Evolutionary conservation across 64 coral and sea anemone species (phyloP).

Genomic region (Orbicella faveolata): DNA sequence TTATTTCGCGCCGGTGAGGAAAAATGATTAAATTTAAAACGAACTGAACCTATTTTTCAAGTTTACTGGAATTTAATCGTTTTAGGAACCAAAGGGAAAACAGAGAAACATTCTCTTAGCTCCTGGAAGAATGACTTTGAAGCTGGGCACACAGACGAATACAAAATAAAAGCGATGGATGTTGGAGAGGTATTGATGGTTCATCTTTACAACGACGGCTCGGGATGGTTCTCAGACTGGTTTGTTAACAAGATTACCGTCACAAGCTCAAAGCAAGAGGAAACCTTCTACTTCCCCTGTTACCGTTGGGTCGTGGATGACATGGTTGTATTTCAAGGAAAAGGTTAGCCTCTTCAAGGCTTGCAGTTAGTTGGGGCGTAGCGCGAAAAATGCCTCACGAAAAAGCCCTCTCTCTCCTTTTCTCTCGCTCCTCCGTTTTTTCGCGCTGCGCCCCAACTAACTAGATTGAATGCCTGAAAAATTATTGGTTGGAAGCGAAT

Average conservation of each 20-base stretch:
- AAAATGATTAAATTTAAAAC: too few relatives aligned
- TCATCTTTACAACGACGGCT: constrained; percentile 37
- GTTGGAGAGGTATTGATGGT: constrained; percentile 60
- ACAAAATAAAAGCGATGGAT: constrained; percentile 14
- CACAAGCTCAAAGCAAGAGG: neutral
- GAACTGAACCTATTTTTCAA: too few relatives aligned
- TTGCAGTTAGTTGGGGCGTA: neutral
- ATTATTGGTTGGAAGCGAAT: too few relatives aligned
- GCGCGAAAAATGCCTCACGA: too few relatives aligned
- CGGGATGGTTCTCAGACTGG: constrained; percentile 30
- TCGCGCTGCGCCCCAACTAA: too few relatives aligned
- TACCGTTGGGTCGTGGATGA: constrained; percentile 50
- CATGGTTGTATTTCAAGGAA: constrained; percentile 6
- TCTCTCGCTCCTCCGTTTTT: too few relatives aligned
- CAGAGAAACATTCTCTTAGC: neutral
- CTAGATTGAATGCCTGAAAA: too few relatives aligned
- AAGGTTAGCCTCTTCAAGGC: constrained; percentile 11
- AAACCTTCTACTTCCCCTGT: constrained; percentile 33
- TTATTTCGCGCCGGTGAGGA: too few relatives aligned
- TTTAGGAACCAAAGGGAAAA: constrained; percentile 43
- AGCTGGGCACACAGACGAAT: constrained; percentile 16
- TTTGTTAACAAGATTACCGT: constrained; percentile 52
- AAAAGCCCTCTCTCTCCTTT: too few relatives aligned
- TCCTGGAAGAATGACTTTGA: constrained; percentile 5
- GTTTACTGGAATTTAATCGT: too few relatives aligned